Evolutionary conservation across 2,797 vertebrate species (phyloP), one percentile per base, ranked within the genome.

Genomic region (Helostoma temminkii): DNA sequence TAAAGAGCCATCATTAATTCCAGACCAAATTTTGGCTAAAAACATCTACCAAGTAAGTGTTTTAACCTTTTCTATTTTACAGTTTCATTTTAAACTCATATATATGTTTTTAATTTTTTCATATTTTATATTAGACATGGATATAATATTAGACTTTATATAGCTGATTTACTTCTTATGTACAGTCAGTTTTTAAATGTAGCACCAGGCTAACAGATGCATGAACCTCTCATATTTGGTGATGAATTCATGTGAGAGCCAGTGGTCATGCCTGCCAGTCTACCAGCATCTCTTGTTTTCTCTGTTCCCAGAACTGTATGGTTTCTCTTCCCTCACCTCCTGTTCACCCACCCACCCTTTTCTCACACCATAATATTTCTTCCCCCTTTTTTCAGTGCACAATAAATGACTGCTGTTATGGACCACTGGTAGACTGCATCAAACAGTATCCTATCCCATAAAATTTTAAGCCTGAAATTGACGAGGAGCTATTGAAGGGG

Each of bases 401-500:
- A 88, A 95, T 98, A 95, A 99, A 99, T 81, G 98, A 99, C 96
- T 99, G 96, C 92, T 99, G 97, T 96, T 99, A 99, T 94, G 98
- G 98, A 95, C 98, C 98, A 78, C 94, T 99, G 96, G 98, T 99
- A 92, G 98, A 99, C 96, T 97, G 96, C 96, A 99, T 99, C 96
- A 99, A 99, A 96, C 98, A 99, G 97, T 99, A 99, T 99, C 98
- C 96, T 99, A 95, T 93, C 91, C 91, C 95, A 96, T 96, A 96
- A 97, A 96, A 96, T 95, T 94, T 97, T 91, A 93, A 96, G 95
- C 94, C 95, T 93, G 91, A 91, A 96, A 94, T 96, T 96, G 96
- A 96, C 92, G 93, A 96, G 95, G 93, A 95, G 93, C 93, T 93
- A 90, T 94, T 94, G 92, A 91, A 93, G 75, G 93, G 92, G 95